These are phyloP conservation scores for Pissodes strobi DNA, from an alignment of 1,140 invertebrate species.

Conservation along the genomic window DNA sequence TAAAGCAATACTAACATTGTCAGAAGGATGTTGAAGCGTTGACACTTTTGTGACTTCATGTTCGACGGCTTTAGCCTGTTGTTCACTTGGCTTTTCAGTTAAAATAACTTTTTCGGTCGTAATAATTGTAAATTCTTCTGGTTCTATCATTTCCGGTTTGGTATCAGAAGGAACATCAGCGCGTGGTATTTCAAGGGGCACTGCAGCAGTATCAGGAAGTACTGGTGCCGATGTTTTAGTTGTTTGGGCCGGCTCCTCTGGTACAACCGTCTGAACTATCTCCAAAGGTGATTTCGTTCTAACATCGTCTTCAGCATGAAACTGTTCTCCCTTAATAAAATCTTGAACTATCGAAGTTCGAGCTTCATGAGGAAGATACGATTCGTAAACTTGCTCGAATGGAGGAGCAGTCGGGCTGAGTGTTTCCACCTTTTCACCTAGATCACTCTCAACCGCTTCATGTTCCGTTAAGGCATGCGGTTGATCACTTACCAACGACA, in stretches of 20 bases:
- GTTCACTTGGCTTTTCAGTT: no score
- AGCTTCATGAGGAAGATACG: conserved; percentile 19
- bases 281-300: neutral
- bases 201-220: neutral
- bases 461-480: neutral
- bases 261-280: neutral
- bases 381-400: conserved; percentile 27
- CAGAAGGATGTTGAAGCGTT: conserved; percentile 20
- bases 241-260: neutral
- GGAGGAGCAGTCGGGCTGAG: conserved; percentile 23
- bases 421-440: neutral
- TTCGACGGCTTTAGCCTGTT: neutral
- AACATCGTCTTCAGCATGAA: no score
- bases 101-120: conserved; percentile 1
- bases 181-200: neutral
- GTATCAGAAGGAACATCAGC: no score
- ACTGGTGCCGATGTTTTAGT: neutral
- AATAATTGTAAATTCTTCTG: conserved; percentile 12
- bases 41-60: neutral
- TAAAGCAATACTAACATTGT: conserved; percentile 36
- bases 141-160: conserved; percentile 7
- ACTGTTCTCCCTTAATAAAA: conserved; percentile 32
- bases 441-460: neutral
- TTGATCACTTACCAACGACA: neutral
- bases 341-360: conserved; percentile 15